phyloP scores from a whole-genome alignment of 2,797 vertebrate species.

The Sebastes jordani region DNA sequence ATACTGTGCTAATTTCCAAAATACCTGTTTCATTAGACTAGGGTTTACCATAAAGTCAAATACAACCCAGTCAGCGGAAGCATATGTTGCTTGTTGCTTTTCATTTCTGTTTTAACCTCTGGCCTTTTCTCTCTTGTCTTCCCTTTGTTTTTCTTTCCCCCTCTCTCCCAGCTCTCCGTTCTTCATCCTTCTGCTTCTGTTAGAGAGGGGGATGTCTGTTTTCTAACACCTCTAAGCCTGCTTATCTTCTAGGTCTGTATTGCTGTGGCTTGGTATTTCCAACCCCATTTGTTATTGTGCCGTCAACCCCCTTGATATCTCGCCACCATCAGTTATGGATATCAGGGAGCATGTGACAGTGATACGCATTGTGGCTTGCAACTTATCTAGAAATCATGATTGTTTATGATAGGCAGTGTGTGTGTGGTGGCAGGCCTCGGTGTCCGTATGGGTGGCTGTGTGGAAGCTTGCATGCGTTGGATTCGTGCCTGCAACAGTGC shows the following conservation, averaged over 20 bases:
- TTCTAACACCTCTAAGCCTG: constrained; percentile 77
- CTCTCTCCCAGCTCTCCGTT: constrained; percentile 53
- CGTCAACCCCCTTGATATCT: constrained; percentile 58
- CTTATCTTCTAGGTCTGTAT: constrained; percentile 89
- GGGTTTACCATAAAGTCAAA: background rate
- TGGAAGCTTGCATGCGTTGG: constrained; percentile 62
- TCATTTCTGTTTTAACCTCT: constrained; percentile 49
- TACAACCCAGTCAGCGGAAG: background rate
- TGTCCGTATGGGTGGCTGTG: constrained; percentile 40
- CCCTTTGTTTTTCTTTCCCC: constrained; percentile 39
- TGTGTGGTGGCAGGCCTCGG: constrained; percentile 15
- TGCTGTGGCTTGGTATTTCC: constrained; percentile 56
- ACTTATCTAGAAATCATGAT: constrained; percentile 56
- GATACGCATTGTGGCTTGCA: constrained; percentile 39
- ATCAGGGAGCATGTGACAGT: constrained; percentile 54
- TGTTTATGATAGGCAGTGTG: constrained; percentile 40
- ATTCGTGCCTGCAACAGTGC: constrained; percentile 54
- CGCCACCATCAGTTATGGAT: constrained; percentile 58
- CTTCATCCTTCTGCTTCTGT: constrained; percentile 64
- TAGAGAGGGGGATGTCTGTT: constrained; percentile 85
- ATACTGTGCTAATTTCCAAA: background rate
- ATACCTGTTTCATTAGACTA: background rate
- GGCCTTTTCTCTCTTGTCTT: constrained; percentile 54
- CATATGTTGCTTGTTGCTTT: constrained; percentile 10
- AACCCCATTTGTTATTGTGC: constrained; percentile 60